phyloP scores from a whole-genome alignment of 2,797 vertebrate genomes.

The Sebastes hubbsi region DNA sequence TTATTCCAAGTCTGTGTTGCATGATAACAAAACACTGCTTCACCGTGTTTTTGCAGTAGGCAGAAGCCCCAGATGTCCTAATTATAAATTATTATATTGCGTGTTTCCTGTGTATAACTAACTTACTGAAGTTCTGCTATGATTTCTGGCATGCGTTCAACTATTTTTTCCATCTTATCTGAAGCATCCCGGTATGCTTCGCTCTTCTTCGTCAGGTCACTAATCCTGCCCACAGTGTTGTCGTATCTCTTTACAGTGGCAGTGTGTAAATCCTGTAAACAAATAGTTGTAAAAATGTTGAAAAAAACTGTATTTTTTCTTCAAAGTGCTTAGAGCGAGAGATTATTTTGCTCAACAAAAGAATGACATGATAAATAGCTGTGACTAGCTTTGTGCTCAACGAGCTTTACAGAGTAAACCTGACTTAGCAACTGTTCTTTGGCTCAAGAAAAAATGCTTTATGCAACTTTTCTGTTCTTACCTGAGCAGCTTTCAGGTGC shows the following conservation, averaged over 20 bases:
- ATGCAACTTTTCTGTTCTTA: slow-evolving; percentile 32
- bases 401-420: slow-evolving; percentile 34
- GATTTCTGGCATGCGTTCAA: slow-evolving; percentile 52
- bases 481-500: slow-evolving; percentile 63
- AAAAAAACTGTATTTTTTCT: neutral
- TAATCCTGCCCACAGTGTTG: slow-evolving; percentile 36
- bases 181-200: slow-evolving; percentile 62
- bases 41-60: neutral
- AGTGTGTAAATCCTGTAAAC: slow-evolving; percentile 54
- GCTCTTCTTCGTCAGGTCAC: slow-evolving; percentile 50
- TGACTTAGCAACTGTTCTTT: slow-evolving; percentile 23
- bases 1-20: neutral
- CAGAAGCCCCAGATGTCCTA: neutral
- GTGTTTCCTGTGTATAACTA: neutral
- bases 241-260: slow-evolving; percentile 39
- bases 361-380: slow-evolving; percentile 19
- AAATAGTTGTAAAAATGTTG: slow-evolving; percentile 22
- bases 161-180: slow-evolving; percentile 58
- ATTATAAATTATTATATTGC: neutral
- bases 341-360: slow-evolving; percentile 17
- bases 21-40: neutral
- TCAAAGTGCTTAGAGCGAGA: slow-evolving; percentile 10
- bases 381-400: slow-evolving; percentile 6
- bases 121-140: slow-evolving; percentile 76
- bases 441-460: neutral